phyloP scores from a whole-genome alignment of 2,888 invertebrate species.

The Parascotia fuliginaria region DNA sequence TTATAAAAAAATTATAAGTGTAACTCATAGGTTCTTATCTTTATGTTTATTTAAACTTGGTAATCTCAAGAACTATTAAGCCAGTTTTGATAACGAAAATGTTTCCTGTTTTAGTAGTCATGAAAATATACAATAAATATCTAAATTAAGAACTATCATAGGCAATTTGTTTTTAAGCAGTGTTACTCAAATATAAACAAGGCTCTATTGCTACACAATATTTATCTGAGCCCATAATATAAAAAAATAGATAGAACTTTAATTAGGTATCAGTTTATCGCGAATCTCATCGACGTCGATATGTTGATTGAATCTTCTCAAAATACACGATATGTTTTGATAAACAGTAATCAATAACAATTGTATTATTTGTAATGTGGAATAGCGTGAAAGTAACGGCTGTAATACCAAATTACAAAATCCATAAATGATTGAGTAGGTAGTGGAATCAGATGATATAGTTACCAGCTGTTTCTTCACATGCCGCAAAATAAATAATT shows the following conservation, averaged over 20 bases:
- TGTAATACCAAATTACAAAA: not conserved
- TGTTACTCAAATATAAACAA: too few species aligned
- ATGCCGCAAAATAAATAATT: not conserved
- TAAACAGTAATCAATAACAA: not conserved
- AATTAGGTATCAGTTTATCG: too few species aligned
- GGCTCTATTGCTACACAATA: too few species aligned
- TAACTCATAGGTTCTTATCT: constrained; percentile 7
- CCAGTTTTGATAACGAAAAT: constrained; percentile 23
- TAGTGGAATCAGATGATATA: not conserved
- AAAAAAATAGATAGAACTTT: too few species aligned
- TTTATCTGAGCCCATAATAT: too few species aligned
- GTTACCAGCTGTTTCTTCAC: not conserved
- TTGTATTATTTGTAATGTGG: too few species aligned
- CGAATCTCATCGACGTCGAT: too few species aligned
- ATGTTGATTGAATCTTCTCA: not conserved
- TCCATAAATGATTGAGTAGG: too few species aligned
- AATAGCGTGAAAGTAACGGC: not conserved
- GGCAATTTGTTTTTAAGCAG: too few species aligned
- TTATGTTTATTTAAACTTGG: constrained; percentile 9
- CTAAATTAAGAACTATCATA: too few species aligned
- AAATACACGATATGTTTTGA: too few species aligned
- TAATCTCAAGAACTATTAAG: constrained; percentile 23
- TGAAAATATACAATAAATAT: too few species aligned
- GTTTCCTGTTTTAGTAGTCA: constrained; percentile 10
- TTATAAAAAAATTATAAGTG: constrained; percentile 4